Base-by-base conservation (phyloP, 1,140 invertebrate genomes). In the Steinernema feltiae region DNA sequence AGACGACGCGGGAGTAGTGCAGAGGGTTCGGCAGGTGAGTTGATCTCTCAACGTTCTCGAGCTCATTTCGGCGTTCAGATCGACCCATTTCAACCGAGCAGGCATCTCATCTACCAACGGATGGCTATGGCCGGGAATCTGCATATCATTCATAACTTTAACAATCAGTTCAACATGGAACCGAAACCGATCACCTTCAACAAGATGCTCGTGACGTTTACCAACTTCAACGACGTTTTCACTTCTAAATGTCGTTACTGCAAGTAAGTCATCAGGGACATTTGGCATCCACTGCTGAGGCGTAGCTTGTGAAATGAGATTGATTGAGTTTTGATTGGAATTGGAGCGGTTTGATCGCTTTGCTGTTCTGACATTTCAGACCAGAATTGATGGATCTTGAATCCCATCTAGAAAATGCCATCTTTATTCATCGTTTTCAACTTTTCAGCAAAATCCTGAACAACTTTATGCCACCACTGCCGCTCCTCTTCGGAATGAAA, bases 361-460 rank as follows among this genome's bases (percentile, higher is more conserved):
- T 12, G 41, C 7, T 7, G 41, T 7, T 7, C 41, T 46, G 7
- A 46, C 41, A 46, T 46, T 46, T 7, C 7, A 46, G 7, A 46
- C n/a, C 41, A 46, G 7, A 46, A 46, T 46, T 46, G n/a, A 46
- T 46, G 7, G 7, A 12, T 46, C 41, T 46, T n/a, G n/a, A n/a
- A n/a, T n/a, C n/a, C n/a, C n/a, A n/a, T n/a, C n/a, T n/a, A n/a
- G n/a, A n/a, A n/a, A n/a, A n/a, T n/a, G n/a, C n/a, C n/a, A n/a
- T n/a, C n/a, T n/a, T n/a, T n/a, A n/a, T n/a, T n/a, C n/a, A n/a
- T n/a, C n/a, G n/a, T n/a, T n/a, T n/a, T 41, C 35, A 41, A 41
- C 53, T 63, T 63, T 63, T 63, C 53, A 63, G 53, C 53, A 63
- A 63, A 27, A 63, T 63, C 53, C 53, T 63, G 24, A 63, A 27